Evolutionary conservation across 23 tunicate species (phyloP), one percentile per base, ranked within the genome.

Genomic region (Styela clava): DNA sequence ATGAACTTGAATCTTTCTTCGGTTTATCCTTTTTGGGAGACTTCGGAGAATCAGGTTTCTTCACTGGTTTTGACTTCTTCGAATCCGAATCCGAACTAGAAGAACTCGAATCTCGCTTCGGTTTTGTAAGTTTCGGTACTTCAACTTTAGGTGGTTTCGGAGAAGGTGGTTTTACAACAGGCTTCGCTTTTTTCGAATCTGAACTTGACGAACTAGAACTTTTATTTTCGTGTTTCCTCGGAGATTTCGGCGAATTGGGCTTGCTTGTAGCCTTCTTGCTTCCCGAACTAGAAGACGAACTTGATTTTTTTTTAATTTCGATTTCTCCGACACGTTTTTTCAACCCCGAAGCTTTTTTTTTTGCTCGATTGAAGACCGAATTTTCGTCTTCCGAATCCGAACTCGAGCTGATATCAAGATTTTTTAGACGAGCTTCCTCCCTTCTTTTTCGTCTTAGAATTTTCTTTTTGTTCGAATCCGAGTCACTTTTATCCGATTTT

Each of bases 11-110:
- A 21, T 52, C 37, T 1, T 16, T 22, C 27, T 76, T 76, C 2
- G 81, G 81, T 56, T 76, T 76, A 9, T 76, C 37, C 22, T 33
- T 26, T 29, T 76, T 52, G 21, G 81, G 81, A 16, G 37, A 68
- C 20, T 25, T 26, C 16, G 63, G 80, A 35, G 23, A 24, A 33
- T 44, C 30, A 44, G 32, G 65, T n/a, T 22, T 52, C 19, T 24
- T 35, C 22, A 24, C 65, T 18, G 52, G 64, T 18, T 27, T 26
- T 35, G 81, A 23, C 16, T 33, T 33, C 35, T 76, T 56, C 30
- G 64, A 51, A 26, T 76, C 81, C 29, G 64, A 35, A 44, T 56
- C 37, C 18, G 81, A 76, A 35, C 64, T 36, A 29, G 64, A 36
- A 26, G 81, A 76, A 44, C 81, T 76, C 31, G 24, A 22, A 1